Percentiles rank a stretch among this genome's conserved stretches.
These are phyloP conservation scores for Sceloporus undulatus DNA, from an alignment of 2,113 vertebrate genomes.

Conservation along the genomic window DNA sequence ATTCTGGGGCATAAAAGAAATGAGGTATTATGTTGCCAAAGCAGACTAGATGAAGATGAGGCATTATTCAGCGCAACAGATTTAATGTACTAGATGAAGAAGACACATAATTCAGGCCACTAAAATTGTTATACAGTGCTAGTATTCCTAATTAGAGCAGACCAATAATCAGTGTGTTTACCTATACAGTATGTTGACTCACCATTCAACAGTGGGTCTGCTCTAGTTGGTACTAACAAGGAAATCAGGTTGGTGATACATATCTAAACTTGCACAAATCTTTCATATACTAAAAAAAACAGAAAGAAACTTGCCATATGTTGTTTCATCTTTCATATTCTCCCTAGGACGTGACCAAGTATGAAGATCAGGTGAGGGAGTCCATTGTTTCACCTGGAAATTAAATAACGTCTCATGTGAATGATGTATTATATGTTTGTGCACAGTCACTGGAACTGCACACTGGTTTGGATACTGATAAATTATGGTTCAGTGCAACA, in stretches of 20 bases:
- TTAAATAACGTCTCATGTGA: slow-evolving; percentile 48
- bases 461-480: background rate
- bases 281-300: slow-evolving; percentile 42
- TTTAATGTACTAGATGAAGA: background rate
- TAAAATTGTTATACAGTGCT: background rate
- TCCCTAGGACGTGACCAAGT: slow-evolving; percentile 56
- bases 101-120: background rate
- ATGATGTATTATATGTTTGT: background rate
- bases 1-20: background rate
- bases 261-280: background rate
- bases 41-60: background rate
- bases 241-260: background rate
- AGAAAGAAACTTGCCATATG: slow-evolving; percentile 70
- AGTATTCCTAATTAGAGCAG: background rate
- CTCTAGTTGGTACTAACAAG: no score
- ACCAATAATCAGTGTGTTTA: no score
- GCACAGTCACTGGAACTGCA: background rate
- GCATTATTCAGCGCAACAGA: background rate
- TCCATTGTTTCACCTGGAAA: slow-evolving; percentile 73
- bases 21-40: background rate
- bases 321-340: slow-evolving; percentile 60
- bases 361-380: slow-evolving; percentile 65
- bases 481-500: background rate
- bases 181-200: no score
- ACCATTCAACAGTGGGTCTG: no score